Evolutionary conservation across 2,888 invertebrate genomes (phyloP).

Genomic region (Volucella inanis): DNA sequence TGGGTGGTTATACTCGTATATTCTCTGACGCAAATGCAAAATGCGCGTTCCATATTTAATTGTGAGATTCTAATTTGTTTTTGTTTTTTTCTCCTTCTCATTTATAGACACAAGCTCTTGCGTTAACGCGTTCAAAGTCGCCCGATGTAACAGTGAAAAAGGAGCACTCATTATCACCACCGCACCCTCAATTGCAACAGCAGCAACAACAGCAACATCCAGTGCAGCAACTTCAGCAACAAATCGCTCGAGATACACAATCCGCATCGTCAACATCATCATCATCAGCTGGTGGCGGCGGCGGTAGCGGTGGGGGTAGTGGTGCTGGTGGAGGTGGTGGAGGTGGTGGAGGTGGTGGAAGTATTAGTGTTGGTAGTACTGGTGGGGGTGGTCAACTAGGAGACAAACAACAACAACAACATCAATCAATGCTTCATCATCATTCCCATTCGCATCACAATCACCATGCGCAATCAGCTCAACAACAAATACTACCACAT

Average conservation of each 20-base stretch:
- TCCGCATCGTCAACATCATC: conserved; percentile 67
- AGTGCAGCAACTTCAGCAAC: conserved; percentile 79
- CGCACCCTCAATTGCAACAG: conserved; percentile 77
- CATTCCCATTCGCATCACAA: conserved; percentile 53
- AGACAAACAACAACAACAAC: conserved; percentile 53
- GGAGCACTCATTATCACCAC: conserved; percentile 82
- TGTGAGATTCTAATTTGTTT: conserved; percentile 57
- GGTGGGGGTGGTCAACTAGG: conserved; percentile 49
- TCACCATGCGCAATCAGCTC: conserved; percentile 47
- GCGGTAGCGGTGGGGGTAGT: not conserved
- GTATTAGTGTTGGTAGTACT: conserved; percentile 6
- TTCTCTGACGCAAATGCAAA: conserved; percentile 72
- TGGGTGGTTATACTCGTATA: conserved; percentile 54
- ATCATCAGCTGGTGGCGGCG: conserved; percentile 46
- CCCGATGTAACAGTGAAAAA: conserved; percentile 82
- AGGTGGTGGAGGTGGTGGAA: conserved; percentile 23
- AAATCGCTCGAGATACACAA: conserved; percentile 72
- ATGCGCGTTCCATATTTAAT: conserved; percentile 66
- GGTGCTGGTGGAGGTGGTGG: conserved; percentile 25
- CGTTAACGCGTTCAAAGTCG: conserved; percentile 84
- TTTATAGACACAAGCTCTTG: conserved; percentile 87
- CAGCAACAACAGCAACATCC: conserved; percentile 78
- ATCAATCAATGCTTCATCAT: conserved; percentile 62
- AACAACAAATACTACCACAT: conserved; percentile 47
- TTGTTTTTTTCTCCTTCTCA: conserved; percentile 64